A percentile compares a stretch with the other conserved stretches of the same genome.
These are phyloP conservation scores for Drosophila parthenogenetica DNA, from an alignment of 2,888 invertebrate genomes.

Conservation along the genomic window DNA sequence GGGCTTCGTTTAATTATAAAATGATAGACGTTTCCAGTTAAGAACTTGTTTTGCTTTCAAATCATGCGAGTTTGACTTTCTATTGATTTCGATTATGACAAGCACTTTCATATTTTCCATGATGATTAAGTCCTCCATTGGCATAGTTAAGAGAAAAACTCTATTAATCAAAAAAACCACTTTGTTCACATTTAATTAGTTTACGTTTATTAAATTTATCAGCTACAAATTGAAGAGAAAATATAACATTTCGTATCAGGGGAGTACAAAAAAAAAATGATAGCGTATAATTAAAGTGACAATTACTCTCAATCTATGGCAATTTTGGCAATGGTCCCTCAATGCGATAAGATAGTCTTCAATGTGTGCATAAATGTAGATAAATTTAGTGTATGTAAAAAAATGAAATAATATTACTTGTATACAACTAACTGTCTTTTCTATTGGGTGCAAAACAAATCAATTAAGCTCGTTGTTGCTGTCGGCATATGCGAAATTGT, in stretches of 20 bases:
- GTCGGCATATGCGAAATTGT: slow-evolving; percentile 75
- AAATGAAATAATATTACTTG: slow-evolving; percentile 18
- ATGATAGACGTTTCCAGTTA: slow-evolving; percentile 18
- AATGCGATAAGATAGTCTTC: slow-evolving; percentile 43
- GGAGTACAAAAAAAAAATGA: slow-evolving; percentile 8
- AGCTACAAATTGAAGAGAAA: slow-evolving; percentile 21
- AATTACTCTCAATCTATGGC: slow-evolving; percentile 70
- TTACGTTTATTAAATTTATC: slow-evolving; percentile 22
- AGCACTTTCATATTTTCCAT: not conserved
- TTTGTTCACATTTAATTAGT: slow-evolving; percentile 16
- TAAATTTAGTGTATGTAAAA: slow-evolving; percentile 13
- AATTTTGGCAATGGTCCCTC: slow-evolving; percentile 66
- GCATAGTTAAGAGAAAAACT: not conserved
- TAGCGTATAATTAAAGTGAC: slow-evolving; percentile 14
- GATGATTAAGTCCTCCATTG: not conserved
- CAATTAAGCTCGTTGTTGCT: slow-evolving; percentile 62
- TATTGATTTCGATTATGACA: slow-evolving; percentile 7
- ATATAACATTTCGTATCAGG: slow-evolving; percentile 10
- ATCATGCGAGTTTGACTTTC: not conserved
- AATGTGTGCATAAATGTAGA: slow-evolving; percentile 2
- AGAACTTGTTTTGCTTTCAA: slow-evolving; percentile 3
- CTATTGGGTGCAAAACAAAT: slow-evolving; percentile 76
- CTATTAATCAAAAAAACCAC: not conserved
- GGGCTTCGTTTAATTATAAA: slow-evolving; percentile 13
- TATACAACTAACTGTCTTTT: slow-evolving; percentile 48